These are phyloP conservation scores for Ursus arctos DNA, from an alignment of 2,113 vertebrate species.

Conservation along the genomic window DNA sequence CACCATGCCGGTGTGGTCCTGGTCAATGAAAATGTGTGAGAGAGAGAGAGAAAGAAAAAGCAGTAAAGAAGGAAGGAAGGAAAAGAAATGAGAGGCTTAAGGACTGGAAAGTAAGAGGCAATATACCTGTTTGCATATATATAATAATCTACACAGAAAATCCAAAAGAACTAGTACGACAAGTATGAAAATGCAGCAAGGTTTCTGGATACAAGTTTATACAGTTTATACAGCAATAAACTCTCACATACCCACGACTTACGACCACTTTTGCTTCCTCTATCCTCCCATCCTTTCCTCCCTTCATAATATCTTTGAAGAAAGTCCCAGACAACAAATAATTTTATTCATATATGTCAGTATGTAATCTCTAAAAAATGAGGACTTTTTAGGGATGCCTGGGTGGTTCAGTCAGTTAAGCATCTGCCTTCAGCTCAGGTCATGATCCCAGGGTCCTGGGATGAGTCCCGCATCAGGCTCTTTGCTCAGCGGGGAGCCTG, in stretches of 20 bases:
- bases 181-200: not conserved
- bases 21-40: not conserved
- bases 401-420: too few relatives aligned
- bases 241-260: not conserved
- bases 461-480: too few relatives aligned
- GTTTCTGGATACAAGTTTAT: not conserved
- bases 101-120: not conserved
- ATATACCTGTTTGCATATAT: not conserved
- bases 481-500: too few relatives aligned
- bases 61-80: not conserved
- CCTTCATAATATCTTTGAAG: not conserved
- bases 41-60: not conserved
- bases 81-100: not conserved
- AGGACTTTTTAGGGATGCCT: not conserved
- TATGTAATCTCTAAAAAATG: not conserved
- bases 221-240: not conserved
- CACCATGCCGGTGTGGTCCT: not conserved
- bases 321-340: not conserved
- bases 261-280: not conserved
- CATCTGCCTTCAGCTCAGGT: too few relatives aligned
- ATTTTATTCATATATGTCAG: not conserved
- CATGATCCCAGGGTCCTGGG: too few relatives aligned
- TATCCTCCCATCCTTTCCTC: not conserved
- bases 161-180: not conserved
- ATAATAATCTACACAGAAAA: not conserved